Evolutionary conservation across 64 coral and sea anemone species (phyloP).

Genomic region (Orbicella faveolata): DNA sequence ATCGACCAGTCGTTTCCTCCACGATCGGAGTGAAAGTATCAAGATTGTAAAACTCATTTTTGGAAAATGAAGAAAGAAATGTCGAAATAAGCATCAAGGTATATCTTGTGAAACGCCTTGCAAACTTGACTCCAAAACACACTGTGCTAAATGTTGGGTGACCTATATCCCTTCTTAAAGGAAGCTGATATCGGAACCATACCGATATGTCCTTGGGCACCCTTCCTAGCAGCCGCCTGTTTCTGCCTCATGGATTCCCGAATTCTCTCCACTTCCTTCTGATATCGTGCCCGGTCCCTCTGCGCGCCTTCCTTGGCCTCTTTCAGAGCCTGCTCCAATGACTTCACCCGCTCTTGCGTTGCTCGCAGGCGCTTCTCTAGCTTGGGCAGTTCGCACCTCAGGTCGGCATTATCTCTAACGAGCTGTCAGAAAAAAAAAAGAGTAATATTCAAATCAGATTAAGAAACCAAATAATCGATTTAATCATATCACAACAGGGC

Average conservation of each 20-base stretch:
- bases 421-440: conserved; percentile 64
- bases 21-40: too few species aligned
- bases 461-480: background rate
- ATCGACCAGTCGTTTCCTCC: too few species aligned
- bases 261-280: conserved; percentile 96
- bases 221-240: conserved; percentile 79
- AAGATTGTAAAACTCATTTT: too few species aligned
- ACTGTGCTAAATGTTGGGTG: too few species aligned
- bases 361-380: conserved; percentile 99
- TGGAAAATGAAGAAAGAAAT: too few species aligned
- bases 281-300: conserved; percentile 93
- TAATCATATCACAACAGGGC: background rate
- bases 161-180: too few species aligned
- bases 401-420: conserved; percentile 99
- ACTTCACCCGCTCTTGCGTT: conserved; percentile 96
- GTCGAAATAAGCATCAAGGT: too few species aligned
- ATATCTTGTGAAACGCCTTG: too few species aligned
- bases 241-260: conserved; percentile 94
- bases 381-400: conserved; percentile 97
- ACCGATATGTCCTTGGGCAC: conserved; percentile 97
- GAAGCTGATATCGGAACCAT: background rate
- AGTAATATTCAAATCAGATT: background rate
- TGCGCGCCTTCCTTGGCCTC: conserved; percentile 97
- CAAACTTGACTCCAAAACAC: too few species aligned
- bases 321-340: conserved; percentile 91